phyloP scores from a whole-genome alignment of 1,140 invertebrate genomes.

The Lamellibrachia luymesi region DNA sequence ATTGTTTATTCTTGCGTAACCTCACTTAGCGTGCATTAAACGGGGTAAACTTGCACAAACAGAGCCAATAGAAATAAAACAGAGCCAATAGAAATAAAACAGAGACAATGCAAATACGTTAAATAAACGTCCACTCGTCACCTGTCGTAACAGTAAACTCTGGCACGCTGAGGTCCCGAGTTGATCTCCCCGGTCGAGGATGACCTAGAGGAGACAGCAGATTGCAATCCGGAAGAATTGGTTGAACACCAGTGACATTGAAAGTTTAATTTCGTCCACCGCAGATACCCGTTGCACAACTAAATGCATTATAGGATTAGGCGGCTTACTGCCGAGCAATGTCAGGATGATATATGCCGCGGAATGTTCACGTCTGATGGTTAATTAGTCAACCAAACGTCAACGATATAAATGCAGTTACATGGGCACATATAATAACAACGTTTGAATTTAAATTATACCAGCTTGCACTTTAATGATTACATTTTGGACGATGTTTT shows the following conservation, averaged over 20 bases:
- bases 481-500: too few relatives aligned
- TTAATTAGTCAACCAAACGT: too few relatives aligned
- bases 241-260: not conserved
- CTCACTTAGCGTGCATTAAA: not conserved
- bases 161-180: not conserved
- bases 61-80: not conserved
- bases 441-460: too few relatives aligned
- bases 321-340: not conserved
- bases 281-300: not conserved
- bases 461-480: too few relatives aligned
- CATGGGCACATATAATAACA: too few relatives aligned
- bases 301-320: not conserved
- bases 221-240: not conserved
- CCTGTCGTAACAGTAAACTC: not conserved
- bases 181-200: not conserved
- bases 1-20: not conserved
- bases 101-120: not conserved
- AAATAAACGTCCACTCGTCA: not conserved
- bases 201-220: not conserved
- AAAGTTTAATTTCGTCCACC: not conserved
- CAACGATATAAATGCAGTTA: too few relatives aligned
- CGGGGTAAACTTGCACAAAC: not conserved
- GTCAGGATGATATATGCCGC: not conserved
- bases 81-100: not conserved
- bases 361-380: too few relatives aligned